A percentile compares a stretch with the other conserved stretches of the same genome.
Conservation (phyloP, 2,797 vertebrate species). For the Hyperoplus immaculatus region DNA sequence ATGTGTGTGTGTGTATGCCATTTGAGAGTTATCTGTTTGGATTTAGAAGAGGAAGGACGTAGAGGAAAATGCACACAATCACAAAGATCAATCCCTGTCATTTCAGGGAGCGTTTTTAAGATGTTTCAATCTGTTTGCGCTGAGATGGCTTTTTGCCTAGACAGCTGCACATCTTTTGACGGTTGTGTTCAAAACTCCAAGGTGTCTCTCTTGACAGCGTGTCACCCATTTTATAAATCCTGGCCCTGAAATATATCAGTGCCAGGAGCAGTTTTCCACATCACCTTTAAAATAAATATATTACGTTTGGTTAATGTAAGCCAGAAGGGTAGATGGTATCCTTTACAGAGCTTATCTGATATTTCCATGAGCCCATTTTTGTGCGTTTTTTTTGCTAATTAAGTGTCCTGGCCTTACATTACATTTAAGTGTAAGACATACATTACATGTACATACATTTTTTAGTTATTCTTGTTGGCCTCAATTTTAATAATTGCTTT, state of each 20-base stretch:
- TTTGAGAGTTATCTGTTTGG: slow-evolving; percentile 29
- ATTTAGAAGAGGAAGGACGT: too few species aligned
- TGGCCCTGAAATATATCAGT: too few species aligned
- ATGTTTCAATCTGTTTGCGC: slow-evolving; percentile 23
- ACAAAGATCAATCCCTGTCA: slow-evolving; percentile 48
- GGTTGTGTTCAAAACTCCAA: slow-evolving; percentile 17
- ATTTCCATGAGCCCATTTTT: too few species aligned
- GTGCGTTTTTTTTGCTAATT: too few species aligned
- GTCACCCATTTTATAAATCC: slow-evolving; percentile 10
- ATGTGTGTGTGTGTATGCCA: slow-evolving; percentile 19
- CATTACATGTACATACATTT: slow-evolving; percentile 27
- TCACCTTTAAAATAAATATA: too few species aligned
- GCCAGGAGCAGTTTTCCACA: too few species aligned
- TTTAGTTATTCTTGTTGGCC: slow-evolving; percentile 6
- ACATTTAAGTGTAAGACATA: too few species aligned
- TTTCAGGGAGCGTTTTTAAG: slow-evolving; percentile 50
- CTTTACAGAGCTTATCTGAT: too few species aligned
- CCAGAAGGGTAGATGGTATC: too few species aligned
- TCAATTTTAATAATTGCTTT: slow-evolving; percentile 53
- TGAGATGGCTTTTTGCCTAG: slow-evolving; percentile 1
- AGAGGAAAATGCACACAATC: slow-evolving; percentile 4
- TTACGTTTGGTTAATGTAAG: too few species aligned
- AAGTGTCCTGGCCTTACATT: too few species aligned
- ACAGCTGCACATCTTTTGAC: slow-evolving; percentile 11
- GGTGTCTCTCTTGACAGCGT: slow-evolving; percentile 6